Percentiles rank a stretch among this genome's conserved stretches.
These are phyloP conservation scores for Euwallacea fornicatus DNA, from an alignment of 1,140 invertebrate genomes.

Conservation along the genomic window DNA sequence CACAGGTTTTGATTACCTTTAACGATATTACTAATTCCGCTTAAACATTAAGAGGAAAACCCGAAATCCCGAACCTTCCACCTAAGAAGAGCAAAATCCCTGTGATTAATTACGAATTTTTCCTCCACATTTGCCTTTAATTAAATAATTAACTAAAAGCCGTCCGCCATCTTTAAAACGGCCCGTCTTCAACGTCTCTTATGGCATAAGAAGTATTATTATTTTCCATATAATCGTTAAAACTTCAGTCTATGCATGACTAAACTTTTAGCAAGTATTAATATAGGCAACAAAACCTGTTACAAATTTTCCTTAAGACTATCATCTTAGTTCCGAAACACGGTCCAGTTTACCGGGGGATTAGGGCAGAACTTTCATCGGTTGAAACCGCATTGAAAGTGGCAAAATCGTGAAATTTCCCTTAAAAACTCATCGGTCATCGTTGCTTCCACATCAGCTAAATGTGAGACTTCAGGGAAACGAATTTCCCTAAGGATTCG, in stretches of 20 bases:
- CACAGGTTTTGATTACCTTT: neutral
- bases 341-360: neutral
- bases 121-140: conserved; percentile 37
- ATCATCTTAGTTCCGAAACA: conserved; percentile 25
- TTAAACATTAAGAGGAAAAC: neutral
- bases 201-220: conserved; percentile 38
- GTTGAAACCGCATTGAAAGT: too few species aligned
- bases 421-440: too few species aligned
- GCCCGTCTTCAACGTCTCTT: conserved; percentile 21
- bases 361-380: too few species aligned
- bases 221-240: conserved; percentile 41
- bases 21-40: neutral
- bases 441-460: too few species aligned
- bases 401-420: too few species aligned
- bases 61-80: neutral
- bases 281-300: conserved; percentile 40
- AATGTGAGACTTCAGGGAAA: too few species aligned
- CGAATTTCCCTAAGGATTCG: too few species aligned
- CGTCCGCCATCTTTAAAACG: conserved; percentile 26
- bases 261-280: conserved; percentile 39
- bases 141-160: conserved; percentile 42
- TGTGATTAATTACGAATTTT: conserved; percentile 38
- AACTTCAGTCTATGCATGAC: conserved; percentile 38
- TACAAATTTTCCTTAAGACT: conserved; percentile 33
- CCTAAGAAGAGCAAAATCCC: conserved; percentile 16